phyloP scores from a whole-genome alignment of 2,113 vertebrate species.

The Rhinopomastus cyanomelas region DNA sequence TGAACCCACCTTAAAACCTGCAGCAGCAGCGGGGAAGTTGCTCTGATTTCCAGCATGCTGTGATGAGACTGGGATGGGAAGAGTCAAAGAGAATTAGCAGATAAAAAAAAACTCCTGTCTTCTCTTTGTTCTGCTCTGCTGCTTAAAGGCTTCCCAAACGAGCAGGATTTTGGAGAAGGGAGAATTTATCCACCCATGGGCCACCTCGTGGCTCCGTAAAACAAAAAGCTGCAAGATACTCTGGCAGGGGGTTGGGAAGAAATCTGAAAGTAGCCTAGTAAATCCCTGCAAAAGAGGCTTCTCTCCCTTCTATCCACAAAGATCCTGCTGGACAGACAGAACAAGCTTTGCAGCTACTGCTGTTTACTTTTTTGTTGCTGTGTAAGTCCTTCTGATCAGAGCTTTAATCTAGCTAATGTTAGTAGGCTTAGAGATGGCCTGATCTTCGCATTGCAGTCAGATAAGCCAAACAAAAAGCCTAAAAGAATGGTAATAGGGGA shows the following conservation, averaged over 20 bases:
- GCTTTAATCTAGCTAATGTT: constrained; percentile 21
- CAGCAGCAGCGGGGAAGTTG: background rate
- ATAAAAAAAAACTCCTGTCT: constrained; percentile 49
- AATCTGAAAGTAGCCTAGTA: constrained; percentile 8
- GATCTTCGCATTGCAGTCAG: background rate
- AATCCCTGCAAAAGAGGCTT: constrained; percentile 55
- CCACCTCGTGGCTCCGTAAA: background rate
- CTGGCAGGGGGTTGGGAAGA: background rate
- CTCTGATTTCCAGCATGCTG: background rate
- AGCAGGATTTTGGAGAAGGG: constrained; percentile 18
- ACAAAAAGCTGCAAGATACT: background rate
- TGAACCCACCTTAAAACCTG: background rate
- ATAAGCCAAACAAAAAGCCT: background rate
- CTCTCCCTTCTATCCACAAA: background rate
- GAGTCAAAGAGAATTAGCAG: constrained; percentile 55
- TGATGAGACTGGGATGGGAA: constrained; percentile 36
- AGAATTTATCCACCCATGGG: background rate
- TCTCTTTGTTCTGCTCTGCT: constrained; percentile 42
- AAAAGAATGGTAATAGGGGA: background rate
- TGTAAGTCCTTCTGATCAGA: constrained; percentile 4
- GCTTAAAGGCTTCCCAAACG: constrained; percentile 56
- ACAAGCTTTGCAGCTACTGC: background rate
- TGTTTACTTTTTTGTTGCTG: constrained; percentile 9
- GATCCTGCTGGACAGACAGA: background rate
- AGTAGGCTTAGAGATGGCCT: background rate